Conservation (phyloP, 2,113 vertebrate species). For the Colius striatus region DNA sequence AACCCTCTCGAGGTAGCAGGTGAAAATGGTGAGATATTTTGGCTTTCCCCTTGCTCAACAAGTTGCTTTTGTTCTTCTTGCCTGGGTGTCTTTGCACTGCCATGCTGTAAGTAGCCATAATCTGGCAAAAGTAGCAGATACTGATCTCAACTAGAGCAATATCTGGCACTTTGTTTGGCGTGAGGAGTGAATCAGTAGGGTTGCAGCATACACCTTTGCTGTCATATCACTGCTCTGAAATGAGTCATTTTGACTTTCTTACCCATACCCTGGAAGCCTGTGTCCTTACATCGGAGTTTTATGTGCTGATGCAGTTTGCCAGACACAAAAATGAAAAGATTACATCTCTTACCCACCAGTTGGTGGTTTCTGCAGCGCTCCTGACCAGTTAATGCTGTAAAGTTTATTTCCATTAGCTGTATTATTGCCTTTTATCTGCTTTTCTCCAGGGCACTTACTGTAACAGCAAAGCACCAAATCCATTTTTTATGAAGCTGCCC, state of each 20-base stretch:
- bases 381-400: conserved; percentile 15
- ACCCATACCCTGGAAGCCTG: background rate
- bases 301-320: background rate
- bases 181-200: background rate
- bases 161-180: background rate
- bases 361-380: background rate
- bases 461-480: conserved; percentile 19
- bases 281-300: background rate
- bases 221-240: background rate
- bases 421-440: conserved; percentile 56
- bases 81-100: background rate
- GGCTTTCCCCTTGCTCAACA: rapidly evolving
- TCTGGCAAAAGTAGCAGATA: background rate
- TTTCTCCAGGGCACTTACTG: conserved; percentile 11
- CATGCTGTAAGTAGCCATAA: background rate
- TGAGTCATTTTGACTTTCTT: conserved; percentile 11
- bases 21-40: background rate
- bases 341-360: background rate
- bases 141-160: background rate
- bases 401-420: conserved; percentile 62
- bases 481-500: conserved; percentile 54
- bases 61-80: background rate
- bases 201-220: background rate
- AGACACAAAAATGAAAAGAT: background rate
- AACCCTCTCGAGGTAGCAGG: background rate